Percentiles rank a stretch among this genome's conserved stretches.
Evolutionary conservation across 2,113 vertebrate species (phyloP).

Genomic region (Brachyhypopomus occidentalis): DNA sequence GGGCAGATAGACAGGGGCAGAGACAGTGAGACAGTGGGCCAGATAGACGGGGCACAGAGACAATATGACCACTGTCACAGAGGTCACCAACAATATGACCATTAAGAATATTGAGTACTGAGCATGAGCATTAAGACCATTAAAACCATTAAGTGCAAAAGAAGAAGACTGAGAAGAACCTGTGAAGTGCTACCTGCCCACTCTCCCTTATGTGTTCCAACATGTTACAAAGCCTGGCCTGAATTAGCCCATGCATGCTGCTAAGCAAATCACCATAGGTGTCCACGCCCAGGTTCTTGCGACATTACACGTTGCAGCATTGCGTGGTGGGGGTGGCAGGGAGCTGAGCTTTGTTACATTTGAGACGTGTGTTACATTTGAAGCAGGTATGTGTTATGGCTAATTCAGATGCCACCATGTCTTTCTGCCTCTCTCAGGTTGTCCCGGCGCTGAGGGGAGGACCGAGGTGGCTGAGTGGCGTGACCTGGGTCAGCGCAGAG

Average conservation of each 20-base stretch:
- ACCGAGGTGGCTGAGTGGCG: constrained; percentile 84
- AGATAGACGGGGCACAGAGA: background rate
- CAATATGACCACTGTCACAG: constrained; percentile 6
- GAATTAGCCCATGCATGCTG: too few species aligned
- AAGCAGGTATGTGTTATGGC: background rate
- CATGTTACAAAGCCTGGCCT: background rate
- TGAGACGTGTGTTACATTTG: too few species aligned
- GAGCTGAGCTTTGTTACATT: too few species aligned
- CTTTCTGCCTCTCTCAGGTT: constrained; percentile 56
- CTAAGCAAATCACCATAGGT: too few species aligned
- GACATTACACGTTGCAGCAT: too few species aligned
- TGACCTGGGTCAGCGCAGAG: constrained; percentile 86
- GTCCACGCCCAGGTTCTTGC: too few species aligned
- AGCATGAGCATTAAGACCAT: background rate
- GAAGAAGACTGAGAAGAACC: background rate
- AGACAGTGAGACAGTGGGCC: background rate
- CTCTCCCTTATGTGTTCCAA: background rate
- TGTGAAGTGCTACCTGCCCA: background rate
- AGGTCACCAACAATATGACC: constrained; percentile 11
- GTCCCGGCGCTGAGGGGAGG: constrained; percentile 81
- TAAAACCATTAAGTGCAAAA: background rate
- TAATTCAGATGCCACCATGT: background rate
- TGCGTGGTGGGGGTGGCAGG: too few species aligned
- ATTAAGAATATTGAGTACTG: background rate
- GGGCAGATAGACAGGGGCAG: too few species aligned